Percentiles rank a stretch among this genome's conserved stretches.
phyloP scores from a whole-genome alignment of 2,113 vertebrate genomes.

The Prionailurus viverrinus region DNA sequence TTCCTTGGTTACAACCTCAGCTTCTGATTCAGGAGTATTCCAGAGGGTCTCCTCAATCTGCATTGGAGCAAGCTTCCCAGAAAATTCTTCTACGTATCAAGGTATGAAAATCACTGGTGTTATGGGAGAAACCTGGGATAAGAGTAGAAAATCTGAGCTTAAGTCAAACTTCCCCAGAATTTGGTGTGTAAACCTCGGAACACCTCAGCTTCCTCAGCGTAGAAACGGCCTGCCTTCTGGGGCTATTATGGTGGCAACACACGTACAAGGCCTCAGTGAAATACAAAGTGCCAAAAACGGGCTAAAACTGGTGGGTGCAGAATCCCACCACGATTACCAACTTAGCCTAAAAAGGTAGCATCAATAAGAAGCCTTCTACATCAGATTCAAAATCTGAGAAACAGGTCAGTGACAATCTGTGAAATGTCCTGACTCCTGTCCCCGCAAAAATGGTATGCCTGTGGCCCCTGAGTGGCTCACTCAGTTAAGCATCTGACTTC shows the following conservation, averaged over 20 bases:
- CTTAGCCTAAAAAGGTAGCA: not conserved
- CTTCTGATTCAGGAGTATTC: conserved; percentile 27
- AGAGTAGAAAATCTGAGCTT: not conserved
- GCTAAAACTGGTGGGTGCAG: not conserved
- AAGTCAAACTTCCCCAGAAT: not conserved
- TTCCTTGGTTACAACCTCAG: not conserved
- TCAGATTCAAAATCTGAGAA: not conserved
- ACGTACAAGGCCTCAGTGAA: not conserved
- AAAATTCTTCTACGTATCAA: not conserved
- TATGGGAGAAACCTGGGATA: not conserved
- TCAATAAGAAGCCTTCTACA: not conserved
- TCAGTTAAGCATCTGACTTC: too few species aligned
- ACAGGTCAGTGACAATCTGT: not conserved
- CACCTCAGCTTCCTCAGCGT: not conserved
- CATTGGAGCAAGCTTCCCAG: not conserved
- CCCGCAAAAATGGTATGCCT: not conserved
- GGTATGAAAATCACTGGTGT: not conserved
- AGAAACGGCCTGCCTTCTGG: not conserved
- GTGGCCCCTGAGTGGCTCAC: too few species aligned
- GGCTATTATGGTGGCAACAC: not conserved
- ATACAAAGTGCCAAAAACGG: not conserved
- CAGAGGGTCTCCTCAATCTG: not conserved
- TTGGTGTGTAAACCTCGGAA: not conserved
- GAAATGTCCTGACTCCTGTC: not conserved
- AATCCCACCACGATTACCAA: not conserved